Conservation (phyloP, 37 sponge, comb jelly and placozoan genomes). For the Beroe forskalii region DNA sequence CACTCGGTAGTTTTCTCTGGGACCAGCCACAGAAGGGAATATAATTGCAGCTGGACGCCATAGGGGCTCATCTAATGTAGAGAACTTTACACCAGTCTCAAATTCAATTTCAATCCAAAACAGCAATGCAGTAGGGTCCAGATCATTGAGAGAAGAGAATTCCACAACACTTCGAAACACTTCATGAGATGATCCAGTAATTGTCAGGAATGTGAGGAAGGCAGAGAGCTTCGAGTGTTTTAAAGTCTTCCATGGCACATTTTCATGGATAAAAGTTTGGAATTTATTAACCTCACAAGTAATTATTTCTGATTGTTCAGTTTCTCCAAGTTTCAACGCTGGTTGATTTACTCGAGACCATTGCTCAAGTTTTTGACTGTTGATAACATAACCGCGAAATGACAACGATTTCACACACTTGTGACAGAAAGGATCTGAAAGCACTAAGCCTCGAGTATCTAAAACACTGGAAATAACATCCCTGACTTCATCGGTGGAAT, state of each 20-base stretch:
- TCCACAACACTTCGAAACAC: background rate
- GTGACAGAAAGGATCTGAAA: background rate
- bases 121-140: conserved; percentile 15
- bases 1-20: background rate
- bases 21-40: background rate
- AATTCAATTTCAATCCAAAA: conserved; percentile 32
- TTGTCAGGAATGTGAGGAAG: background rate
- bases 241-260: conserved; percentile 18
- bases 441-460: background rate
- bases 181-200: background rate
- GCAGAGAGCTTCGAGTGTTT: conserved; percentile 24
- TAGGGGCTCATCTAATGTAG: background rate
- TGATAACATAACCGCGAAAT: background rate
- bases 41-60: conserved; percentile 34
- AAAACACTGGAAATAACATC: background rate
- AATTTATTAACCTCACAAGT: background rate
- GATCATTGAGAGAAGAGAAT: background rate
- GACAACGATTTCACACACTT: background rate
- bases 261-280: conserved; percentile 2
- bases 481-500: background rate
- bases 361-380: background rate
- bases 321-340: background rate
- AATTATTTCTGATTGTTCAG: background rate
- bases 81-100: background rate
- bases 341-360: background rate